These are phyloP conservation scores for Brachionus manjavacas DNA, from an alignment of 1,140 invertebrate species.

Conservation along the genomic window DNA sequence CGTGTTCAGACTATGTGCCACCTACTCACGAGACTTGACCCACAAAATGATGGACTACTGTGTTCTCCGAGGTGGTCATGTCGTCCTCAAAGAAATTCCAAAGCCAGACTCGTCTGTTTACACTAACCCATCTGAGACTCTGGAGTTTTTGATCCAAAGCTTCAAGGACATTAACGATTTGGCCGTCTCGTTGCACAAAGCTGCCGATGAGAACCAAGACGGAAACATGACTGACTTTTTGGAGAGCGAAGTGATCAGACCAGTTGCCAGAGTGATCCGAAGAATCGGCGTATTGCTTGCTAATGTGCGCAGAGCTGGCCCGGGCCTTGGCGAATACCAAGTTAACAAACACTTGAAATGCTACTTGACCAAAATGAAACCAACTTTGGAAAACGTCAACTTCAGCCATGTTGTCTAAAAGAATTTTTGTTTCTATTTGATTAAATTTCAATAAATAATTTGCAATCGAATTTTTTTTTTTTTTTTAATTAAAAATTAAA, in stretches of 20 bases:
- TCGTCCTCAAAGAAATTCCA: not conserved
- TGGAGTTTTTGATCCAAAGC: not conserved
- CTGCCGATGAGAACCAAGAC: constrained; percentile 7
- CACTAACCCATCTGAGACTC: not conserved
- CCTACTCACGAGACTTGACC: not conserved
- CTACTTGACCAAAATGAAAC: constrained; percentile 7
- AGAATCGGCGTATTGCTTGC: not conserved
- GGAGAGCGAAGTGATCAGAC: not conserved
- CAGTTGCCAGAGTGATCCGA: not conserved
- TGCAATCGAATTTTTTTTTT: not conserved
- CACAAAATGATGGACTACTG: constrained; percentile 14
- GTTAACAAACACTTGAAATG: constrained; percentile 28
- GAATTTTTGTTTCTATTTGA: not conserved
- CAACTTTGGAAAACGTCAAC: not conserved
- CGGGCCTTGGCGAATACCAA: constrained; percentile 19
- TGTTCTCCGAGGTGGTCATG: not conserved
- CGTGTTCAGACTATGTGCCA: constrained; percentile 60
- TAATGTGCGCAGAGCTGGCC: constrained; percentile 5
- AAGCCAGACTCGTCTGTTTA: not conserved
- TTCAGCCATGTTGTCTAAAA: not conserved
- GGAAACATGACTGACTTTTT: constrained; percentile 10
- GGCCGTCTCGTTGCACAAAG: not conserved
- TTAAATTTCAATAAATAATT: not conserved
- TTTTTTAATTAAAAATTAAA: not conserved
- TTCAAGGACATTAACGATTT: constrained; percentile 3